phyloP scores from a whole-genome alignment of 2,113 vertebrate species.

The Austrofundulus limnaeus region DNA sequence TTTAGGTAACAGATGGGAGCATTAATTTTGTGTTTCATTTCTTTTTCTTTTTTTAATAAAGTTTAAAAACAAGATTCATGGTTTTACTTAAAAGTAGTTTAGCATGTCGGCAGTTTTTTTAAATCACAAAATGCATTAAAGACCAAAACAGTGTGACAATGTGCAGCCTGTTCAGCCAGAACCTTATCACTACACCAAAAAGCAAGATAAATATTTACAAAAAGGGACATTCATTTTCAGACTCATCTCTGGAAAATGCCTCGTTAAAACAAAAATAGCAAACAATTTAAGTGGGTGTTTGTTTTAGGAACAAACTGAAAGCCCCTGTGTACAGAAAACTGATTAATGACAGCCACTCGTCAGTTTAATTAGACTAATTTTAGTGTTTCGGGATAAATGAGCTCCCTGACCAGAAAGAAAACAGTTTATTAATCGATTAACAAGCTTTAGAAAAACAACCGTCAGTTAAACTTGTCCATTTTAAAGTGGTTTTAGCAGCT shows the following conservation, averaged over 20 bases:
- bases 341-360: constrained; percentile 57
- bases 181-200: not conserved
- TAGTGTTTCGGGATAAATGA: constrained; percentile 49
- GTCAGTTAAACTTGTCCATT: constrained; percentile 24
- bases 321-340: constrained; percentile 8
- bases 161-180: too few species aligned
- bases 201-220: not conserved
- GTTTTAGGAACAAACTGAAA: constrained; percentile 12
- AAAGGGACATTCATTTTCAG: constrained; percentile 12
- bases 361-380: constrained; percentile 56
- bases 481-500: constrained; percentile 39
- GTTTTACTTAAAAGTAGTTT: constrained; percentile 1
- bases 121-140: not conserved
- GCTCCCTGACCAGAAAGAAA: constrained; percentile 25
- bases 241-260: not conserved
- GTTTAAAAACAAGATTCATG: not conserved
- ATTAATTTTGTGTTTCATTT: not conserved
- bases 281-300: not conserved
- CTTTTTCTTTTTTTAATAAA: not conserved
- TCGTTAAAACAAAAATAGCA: not conserved
- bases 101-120: not conserved
- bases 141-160: not conserved
- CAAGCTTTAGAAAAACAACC: constrained; percentile 40
- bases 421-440: constrained; percentile 26
- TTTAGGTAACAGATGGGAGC: not conserved